phyloP scores from a whole-genome alignment of 1,140 invertebrate genomes.

The Lepidurus apus region DNA sequence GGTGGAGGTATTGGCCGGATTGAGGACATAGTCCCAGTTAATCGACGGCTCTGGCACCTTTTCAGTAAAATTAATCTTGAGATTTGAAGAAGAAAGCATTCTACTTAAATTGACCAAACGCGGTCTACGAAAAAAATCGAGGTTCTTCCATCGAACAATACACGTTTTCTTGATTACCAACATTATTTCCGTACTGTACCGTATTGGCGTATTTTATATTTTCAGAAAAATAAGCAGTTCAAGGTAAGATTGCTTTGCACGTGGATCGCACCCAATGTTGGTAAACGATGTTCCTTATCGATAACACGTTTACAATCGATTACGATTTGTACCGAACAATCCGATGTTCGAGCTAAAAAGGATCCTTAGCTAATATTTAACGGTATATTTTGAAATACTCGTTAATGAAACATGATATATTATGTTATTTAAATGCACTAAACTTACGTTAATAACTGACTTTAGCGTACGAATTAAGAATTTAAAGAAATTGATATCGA shows the following conservation, averaged over 20 bases:
- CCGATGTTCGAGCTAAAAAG: background rate
- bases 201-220: no score
- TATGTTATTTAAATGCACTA: no score
- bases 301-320: background rate
- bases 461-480: background rate
- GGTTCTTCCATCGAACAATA: background rate
- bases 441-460: no score
- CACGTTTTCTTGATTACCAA: background rate
- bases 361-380: background rate
- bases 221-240: no score
- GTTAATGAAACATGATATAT: background rate
- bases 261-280: background rate
- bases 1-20: slow-evolving; percentile 5
- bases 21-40: background rate
- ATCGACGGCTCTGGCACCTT: background rate
- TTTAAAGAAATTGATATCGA: background rate
- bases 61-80: background rate
- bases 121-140: background rate
- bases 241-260: background rate
- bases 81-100: background rate
- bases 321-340: background rate
- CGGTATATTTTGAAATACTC: background rate
- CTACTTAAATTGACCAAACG: background rate
- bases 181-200: background rate
- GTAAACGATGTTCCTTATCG: background rate